phyloP scores from a whole-genome alignment of 2,797 vertebrate species.

The Poeciliopsis paucimaculata region DNA sequence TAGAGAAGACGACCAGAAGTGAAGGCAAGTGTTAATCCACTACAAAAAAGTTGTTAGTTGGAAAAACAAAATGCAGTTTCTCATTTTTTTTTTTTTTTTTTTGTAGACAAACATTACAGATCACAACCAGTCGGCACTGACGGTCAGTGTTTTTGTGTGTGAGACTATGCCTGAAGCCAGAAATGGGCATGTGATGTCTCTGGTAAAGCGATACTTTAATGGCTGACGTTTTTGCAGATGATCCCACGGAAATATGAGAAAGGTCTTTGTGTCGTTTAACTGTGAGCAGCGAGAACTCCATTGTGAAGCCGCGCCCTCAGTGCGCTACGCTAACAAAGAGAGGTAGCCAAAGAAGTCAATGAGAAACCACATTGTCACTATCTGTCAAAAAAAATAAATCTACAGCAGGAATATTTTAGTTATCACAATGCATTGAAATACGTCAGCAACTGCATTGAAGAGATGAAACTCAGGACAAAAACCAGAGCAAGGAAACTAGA shows the following conservation, averaged over 20 bases:
- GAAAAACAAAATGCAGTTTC: constrained; percentile 86
- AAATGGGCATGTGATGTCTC: constrained; percentile 45
- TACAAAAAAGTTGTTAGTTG: constrained; percentile 78
- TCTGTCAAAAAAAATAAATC: constrained; percentile 69
- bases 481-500: constrained; percentile 77
- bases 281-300: constrained; percentile 63
- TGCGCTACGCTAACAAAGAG: constrained; percentile 63
- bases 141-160: constrained; percentile 61
- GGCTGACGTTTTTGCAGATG: constrained; percentile 56
- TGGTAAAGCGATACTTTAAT: constrained; percentile 52
- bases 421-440: constrained; percentile 84
- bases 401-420: constrained; percentile 77
- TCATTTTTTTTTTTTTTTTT: constrained; percentile 77
- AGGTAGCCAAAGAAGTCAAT: constrained; percentile 81
- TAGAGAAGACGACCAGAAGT: constrained; percentile 76
- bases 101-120: constrained; percentile 81
- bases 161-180: constrained; percentile 50
- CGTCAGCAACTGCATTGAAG: constrained; percentile 84
- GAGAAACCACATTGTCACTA: constrained; percentile 88
- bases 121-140: constrained; percentile 76
- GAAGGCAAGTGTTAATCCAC: constrained; percentile 81
- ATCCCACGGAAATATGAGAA: constrained; percentile 67
- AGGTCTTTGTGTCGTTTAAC: constrained; percentile 67
- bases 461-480: constrained; percentile 78
- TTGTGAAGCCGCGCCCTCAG: constrained; percentile 66